Evolutionary conservation across 2,797 vertebrate species (phyloP).

Genomic region (Brachyalestes nurse): DNA sequence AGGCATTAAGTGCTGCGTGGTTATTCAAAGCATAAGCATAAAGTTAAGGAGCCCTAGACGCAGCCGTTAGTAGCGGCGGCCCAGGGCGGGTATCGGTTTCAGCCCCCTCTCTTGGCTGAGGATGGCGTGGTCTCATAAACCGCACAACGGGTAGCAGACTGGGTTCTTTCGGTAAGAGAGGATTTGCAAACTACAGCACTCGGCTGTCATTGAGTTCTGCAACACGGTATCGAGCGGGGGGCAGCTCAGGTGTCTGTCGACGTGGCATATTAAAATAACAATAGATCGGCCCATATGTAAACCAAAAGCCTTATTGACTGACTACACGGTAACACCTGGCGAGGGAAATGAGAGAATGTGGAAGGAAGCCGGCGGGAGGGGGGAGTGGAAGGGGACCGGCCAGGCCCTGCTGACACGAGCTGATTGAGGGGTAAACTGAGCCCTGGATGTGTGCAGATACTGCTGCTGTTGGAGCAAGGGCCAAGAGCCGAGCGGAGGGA

Average conservation of each 20-base stretch:
- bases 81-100: slow-evolving; percentile 50
- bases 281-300: slow-evolving; percentile 78
- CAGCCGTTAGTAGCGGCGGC: slow-evolving; percentile 1
- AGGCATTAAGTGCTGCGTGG: slow-evolving; percentile 62
- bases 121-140: slow-evolving; percentile 25
- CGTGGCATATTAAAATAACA: slow-evolving; percentile 66
- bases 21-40: slow-evolving; percentile 60
- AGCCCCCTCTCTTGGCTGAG: slow-evolving; percentile 13
- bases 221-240: slow-evolving; percentile 59
- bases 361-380: slow-evolving; percentile 42
- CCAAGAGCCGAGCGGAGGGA: neutral
- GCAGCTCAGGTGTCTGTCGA: slow-evolving; percentile 69
- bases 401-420: slow-evolving; percentile 51
- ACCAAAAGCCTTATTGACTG: slow-evolving; percentile 79
- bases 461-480: slow-evolving; percentile 25
- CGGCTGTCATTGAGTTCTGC: slow-evolving; percentile 59
- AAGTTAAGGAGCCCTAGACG: slow-evolving; percentile 51
- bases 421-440: slow-evolving; percentile 49
- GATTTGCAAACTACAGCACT: slow-evolving; percentile 63
- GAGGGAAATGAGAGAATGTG: slow-evolving; percentile 56
- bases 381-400: neutral
- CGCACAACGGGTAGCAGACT: slow-evolving; percentile 3
- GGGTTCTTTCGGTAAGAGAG: slow-evolving; percentile 44
- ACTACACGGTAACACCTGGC: slow-evolving; percentile 64
- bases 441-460: neutral